Base-by-base conservation (phyloP, 2,797 vertebrate species). In the Urophycis tenuis region DNA sequence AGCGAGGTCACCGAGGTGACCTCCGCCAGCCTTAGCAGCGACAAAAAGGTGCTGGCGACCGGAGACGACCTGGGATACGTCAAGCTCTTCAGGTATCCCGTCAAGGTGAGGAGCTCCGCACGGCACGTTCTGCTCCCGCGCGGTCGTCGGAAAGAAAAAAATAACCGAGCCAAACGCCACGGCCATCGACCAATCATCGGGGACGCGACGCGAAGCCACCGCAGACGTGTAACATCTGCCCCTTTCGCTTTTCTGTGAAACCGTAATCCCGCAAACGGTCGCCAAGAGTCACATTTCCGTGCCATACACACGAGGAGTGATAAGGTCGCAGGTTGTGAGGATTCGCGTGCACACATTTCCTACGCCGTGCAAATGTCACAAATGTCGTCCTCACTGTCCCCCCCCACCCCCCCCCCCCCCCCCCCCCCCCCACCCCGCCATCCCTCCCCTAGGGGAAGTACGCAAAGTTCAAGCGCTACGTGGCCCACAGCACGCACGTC, bases 61-160 rank as follows among this genome's bases (percentile, higher is more conserved):
- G 98, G 97, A 83, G 97, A 99, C 88, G 97, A 99, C 88, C 94
- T 99, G 86, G 98, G 97, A 89, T 98, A 98, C 85, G 94, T 99
- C 86, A 99, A 99, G 86, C 94, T 99, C 74, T 99, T 99, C 88
- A 94, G 93, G 88, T 98, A 96, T 82, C 97, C 98, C 35, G 95
- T 95, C 81, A 99, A 96, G 93, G 98, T 98, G 92, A 92, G 93
- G 74, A 30, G 22, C 6, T 35, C 29, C 19, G 19, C 53, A 15
- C 71, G 30, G n/a, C n/a, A n/a, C 32, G 29, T 53, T 11, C 34
- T 49, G 49, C 32, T 75, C 74, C 31, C 11, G 1, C 71, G 0
- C 60, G 34, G 35, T 80, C 19, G 69, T 29, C 22, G n/a, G n/a
- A n/a, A n/a, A n/a, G n/a, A n/a, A n/a, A n/a, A n/a, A n/a, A n/a